Base-by-base conservation (phyloP, 2,888 invertebrate genomes). In the Cheilosia pagana region DNA sequence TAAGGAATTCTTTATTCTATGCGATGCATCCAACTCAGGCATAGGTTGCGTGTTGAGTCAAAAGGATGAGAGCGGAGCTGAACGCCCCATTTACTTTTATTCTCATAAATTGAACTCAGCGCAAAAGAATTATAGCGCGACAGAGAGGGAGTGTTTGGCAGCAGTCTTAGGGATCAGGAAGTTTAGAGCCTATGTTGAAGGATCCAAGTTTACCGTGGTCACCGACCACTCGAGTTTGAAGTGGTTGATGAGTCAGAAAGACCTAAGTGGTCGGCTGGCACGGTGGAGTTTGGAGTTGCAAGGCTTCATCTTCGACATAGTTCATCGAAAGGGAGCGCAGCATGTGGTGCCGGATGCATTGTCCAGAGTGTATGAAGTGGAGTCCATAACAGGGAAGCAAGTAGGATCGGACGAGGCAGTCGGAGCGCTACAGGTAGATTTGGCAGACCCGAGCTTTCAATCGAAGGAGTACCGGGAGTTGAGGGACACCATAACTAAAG, bases 81-180 rank as follows among this genome's bases (percentile, higher is more conserved):
- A 68, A 53, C 28, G 62, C 3, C 57, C 55, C 3, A 65, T 75
- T 1, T 43, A 21, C 3, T 53, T 12, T 6, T 43, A 28, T 14
- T 67, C 65, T 1, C 39, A 65, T 1, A 65, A 75, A 35, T n/a
- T 75, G 3, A 75, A 75, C 53, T 16, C 28, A 5, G 43, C 57
- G 6, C 57, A 12, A 14, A 19, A 19, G 3, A 76, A 67, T 28
- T 67, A 67, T 21, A 62, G 31, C 7, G 43, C 59, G 12, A 74
- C 67, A 10, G 76, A 67, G 39, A n/a, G 57, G n/a, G 67, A 75
- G 23, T 65, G 65, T 23, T 28, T 57, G 25, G 75, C 57, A 12
- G 75, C 45, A 8, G 45, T 60, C 2, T 3, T n/a, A 12, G 60
- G 45, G 1, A 39, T 68, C 1, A 10, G 41, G 6, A 35, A 68